A percentile compares a stretch with the other conserved stretches of the same genome.
Evolutionary conservation across 2,888 invertebrate genomes (phyloP).

Genomic region (Vandiemenella viatica): DNA sequence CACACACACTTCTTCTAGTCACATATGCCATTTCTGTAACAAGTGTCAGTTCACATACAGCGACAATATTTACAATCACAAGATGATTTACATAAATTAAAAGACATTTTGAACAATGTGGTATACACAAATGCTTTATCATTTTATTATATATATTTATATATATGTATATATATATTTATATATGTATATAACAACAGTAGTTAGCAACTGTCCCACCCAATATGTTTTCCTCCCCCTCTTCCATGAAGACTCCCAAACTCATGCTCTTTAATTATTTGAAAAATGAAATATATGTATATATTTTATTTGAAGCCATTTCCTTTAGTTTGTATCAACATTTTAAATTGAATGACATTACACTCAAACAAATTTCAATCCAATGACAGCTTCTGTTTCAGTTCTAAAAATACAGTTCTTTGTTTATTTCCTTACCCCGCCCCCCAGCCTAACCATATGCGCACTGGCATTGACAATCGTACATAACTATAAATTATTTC

Average conservation of each 20-base stretch:
- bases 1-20: constrained; percentile 5
- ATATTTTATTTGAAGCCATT: not conserved
- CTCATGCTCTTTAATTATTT: not conserved
- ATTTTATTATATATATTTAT: not conserved
- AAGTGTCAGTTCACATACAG: constrained; percentile 13
- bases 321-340: not conserved
- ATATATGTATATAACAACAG: not conserved
- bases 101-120: constrained; percentile 17
- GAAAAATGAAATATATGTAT: not conserved
- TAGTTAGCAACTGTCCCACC: not conserved
- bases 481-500: constrained; percentile 8
- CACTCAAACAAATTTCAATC: too few relatives aligned
- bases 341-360: not conserved
- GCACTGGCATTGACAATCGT: too few relatives aligned
- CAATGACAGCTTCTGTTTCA: too few relatives aligned
- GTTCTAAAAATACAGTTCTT: too few relatives aligned
- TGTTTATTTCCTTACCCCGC: too few relatives aligned
- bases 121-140: constrained; percentile 11
- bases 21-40: constrained; percentile 17
- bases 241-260: not conserved
- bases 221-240: not conserved
- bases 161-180: constrained; percentile 1
- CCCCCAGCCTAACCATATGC: too few relatives aligned
- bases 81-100: constrained; percentile 16
- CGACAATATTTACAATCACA: constrained; percentile 16